Percentiles rank a stretch among this genome's conserved stretches.
Conservation (phyloP, 2,113 vertebrate genomes). For the Synodontis membranacea region DNA sequence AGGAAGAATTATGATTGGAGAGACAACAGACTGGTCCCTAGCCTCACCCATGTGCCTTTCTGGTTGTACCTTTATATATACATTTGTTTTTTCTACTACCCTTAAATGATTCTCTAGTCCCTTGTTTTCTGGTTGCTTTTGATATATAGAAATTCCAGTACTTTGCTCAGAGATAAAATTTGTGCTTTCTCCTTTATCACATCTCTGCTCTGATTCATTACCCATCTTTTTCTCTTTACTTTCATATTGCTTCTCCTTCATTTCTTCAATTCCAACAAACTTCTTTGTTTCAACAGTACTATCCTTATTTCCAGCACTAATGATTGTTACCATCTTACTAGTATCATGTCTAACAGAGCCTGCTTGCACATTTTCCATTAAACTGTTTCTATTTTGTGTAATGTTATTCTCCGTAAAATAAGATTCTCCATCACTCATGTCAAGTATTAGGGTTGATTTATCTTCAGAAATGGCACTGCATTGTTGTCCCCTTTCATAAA, state of each 20-base stretch:
- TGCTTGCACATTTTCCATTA: slow-evolving; percentile 8
- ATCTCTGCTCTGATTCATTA: neutral
- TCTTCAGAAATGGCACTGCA: slow-evolving; percentile 44
- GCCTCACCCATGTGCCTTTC: slow-evolving; percentile 31
- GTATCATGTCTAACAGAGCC: neutral
- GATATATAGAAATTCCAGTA: slow-evolving; percentile 17
- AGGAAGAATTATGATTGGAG: slow-evolving; percentile 47
- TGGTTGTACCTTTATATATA: slow-evolving; percentile 28
- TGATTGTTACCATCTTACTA: slow-evolving; percentile 15
- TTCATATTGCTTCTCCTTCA: neutral
- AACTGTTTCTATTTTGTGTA: slow-evolving; percentile 23
- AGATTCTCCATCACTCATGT: neutral
- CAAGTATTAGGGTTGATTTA: slow-evolving; percentile 9
- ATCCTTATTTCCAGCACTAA: neutral
- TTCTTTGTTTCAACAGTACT: neutral
- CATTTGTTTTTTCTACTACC: slow-evolving; percentile 46
- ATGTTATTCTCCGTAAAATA: slow-evolving; percentile 24
- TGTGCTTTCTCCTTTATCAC: slow-evolving; percentile 1
- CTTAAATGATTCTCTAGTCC: slow-evolving; percentile 25
- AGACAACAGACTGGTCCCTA: slow-evolving; percentile 40
- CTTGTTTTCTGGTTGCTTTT: slow-evolving; percentile 40
- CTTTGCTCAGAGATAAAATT: neutral
- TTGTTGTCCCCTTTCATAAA: slow-evolving; percentile 46
- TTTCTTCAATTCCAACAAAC: slow-evolving; percentile 14
- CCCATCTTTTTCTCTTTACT: slow-evolving; percentile 1